Conservation (phyloP, 2,888 invertebrate species). For the Phengaris arion region DNA sequence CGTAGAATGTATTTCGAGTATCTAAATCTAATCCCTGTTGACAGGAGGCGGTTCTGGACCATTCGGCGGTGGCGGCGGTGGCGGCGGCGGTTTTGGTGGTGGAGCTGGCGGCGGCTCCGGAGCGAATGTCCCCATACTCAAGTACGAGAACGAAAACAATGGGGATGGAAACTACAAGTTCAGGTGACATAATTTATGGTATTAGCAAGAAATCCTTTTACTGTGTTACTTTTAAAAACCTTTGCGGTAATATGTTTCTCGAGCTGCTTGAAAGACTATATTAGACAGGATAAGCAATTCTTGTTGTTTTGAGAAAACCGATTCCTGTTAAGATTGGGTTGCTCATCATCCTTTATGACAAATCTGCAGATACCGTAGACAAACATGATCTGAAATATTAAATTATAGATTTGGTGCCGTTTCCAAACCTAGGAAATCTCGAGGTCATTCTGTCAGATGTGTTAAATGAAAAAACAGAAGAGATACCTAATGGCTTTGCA, state of each 20-base stretch:
- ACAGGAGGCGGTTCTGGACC: slow-evolving; percentile 41
- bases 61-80: slow-evolving; percentile 41
- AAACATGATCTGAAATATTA: background rate
- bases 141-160: slow-evolving; percentile 82
- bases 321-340: no score
- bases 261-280: no score
- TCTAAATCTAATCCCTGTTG: no score
- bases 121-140: slow-evolving; percentile 77
- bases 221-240: no score
- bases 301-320: no score
- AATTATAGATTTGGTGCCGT: background rate
- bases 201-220: no score
- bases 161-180: slow-evolving; percentile 83
- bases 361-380: no score
- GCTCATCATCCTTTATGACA: no score
- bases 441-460: background rate
- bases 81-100: slow-evolving; percentile 50
- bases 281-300: background rate
- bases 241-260: no score
- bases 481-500: background rate
- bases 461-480: background rate
- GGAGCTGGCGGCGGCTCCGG: slow-evolving; percentile 49
- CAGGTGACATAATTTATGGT: slow-evolving; percentile 61
- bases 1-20: no score
- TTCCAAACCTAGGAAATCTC: background rate